Conservation (phyloP, 2,113 vertebrate genomes). For the Poicephalus meyeri region DNA sequence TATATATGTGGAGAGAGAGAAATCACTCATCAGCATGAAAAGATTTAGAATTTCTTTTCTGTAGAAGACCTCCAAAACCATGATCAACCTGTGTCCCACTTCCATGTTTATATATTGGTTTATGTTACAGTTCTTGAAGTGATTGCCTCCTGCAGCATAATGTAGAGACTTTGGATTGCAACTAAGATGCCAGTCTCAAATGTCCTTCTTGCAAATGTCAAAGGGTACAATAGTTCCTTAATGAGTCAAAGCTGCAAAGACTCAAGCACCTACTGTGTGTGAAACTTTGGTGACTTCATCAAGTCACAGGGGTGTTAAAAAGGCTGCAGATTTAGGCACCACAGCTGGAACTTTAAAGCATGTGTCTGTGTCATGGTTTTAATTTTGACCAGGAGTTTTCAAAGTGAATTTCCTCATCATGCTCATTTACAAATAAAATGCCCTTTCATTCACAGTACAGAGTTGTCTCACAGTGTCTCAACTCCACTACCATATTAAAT, state of each 20-base stretch:
- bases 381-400: not conserved
- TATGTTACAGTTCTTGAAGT: not conserved
- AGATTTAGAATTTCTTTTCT: not conserved
- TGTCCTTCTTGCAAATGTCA: not conserved
- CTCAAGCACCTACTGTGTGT: not conserved
- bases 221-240: not conserved
- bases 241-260: not conserved
- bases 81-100: not conserved
- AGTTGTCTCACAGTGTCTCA: not conserved
- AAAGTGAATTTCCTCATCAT: not conserved
- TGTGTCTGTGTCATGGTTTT: not conserved
- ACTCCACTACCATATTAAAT: not conserved
- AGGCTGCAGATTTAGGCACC: not conserved
- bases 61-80: not conserved
- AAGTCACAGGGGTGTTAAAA: not conserved
- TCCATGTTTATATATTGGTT: not conserved
- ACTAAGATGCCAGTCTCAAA: not conserved
- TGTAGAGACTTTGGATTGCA: not conserved
- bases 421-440: not conserved
- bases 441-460: not conserved
- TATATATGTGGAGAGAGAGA: not conserved
- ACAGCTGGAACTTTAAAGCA: not conserved
- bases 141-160: rapidly evolving
- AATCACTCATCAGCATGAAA: not conserved
- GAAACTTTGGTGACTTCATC: not conserved